Base-by-base conservation (phyloP, 2,113 vertebrate species). In the Chaenogobius annularis region DNA sequence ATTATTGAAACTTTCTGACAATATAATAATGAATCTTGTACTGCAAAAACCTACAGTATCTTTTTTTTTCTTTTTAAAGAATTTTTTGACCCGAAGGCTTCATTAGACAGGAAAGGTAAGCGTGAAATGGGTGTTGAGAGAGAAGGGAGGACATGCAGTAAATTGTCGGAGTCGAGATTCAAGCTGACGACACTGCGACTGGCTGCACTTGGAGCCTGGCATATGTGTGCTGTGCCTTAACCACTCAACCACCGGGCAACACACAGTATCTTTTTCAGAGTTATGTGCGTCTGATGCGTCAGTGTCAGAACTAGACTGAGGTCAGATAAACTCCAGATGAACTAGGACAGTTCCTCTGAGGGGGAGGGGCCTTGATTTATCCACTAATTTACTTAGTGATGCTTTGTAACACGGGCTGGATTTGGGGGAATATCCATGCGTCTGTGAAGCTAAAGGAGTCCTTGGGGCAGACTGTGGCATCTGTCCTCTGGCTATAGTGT, bases 291-390 rank as follows among this genome's bases (percentile, higher is more conserved):
- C 19, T 63, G 59, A 17, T 17, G 35, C 65, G 54, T 77, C 72
- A 55, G 43, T 26, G 5, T 50, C 37, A 64, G 65, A 86, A 69
- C 22, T 43, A 73, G 70, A 43, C 31, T 19, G 52, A 35, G 43
- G 64, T 68, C 19, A 14, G 6, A 70, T 71, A 59, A 88, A 82
- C 80, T 75, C 77, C 70, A 15, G 56, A 74, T 66, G 82, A 81
- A 79, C 62, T 63, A 52, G 75, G 64, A 26, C 70, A 72, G 9
- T 50, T 46, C 35, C 58, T 43, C 19, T 40, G 43, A 80, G 82
- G 46, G 74, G 72, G 65, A 72, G 81, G 82, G 56, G 59, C 22
- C 10, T 46, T 44, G 23, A 37, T 64, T 55, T 55, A 64, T 10
- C 7, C 17, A 5, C 15, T 77, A 54, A 82, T 78, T 20, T 0